Percentiles rank a stretch among this genome's conserved stretches.
phyloP scores from a whole-genome alignment of 64 coral and sea anemone species.

The Porites australiensis region DNA sequence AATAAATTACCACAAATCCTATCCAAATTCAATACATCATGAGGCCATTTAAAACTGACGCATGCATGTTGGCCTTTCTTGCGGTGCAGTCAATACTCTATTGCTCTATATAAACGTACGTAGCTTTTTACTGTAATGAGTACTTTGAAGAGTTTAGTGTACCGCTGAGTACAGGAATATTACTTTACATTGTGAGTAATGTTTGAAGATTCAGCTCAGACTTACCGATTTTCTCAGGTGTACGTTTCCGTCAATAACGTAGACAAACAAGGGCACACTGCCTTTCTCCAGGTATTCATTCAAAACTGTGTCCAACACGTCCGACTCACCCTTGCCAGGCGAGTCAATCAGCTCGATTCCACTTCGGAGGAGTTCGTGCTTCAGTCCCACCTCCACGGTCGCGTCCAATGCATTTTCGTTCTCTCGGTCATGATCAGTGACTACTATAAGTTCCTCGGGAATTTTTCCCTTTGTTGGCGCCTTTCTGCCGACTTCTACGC shows the following conservation, averaged over 20 bases:
- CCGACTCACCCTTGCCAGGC: constrained; percentile 47
- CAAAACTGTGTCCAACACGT: constrained; percentile 35
- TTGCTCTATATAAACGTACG: too few species aligned
- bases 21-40: too few species aligned
- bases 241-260: constrained; percentile 50
- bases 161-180: too few species aligned
- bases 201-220: neutral
- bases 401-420: neutral
- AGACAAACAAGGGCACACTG: constrained; percentile 59
- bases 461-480: neutral
- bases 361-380: constrained; percentile 34
- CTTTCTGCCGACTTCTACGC: neutral
- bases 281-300: constrained; percentile 57
- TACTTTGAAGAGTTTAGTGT: too few species aligned
- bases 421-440: neutral
- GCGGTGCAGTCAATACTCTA: too few species aligned
- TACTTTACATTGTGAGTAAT: too few species aligned
- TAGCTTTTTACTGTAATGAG: too few species aligned
- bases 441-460: neutral
- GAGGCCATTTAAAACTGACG: too few species aligned
- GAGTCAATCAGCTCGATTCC: constrained; percentile 73
- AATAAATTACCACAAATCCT: too few species aligned
- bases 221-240: constrained; percentile 36
- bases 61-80: too few species aligned
- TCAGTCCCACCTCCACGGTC: constrained; percentile 49